A percentile compares a stretch with the other conserved stretches of the same genome.
phyloP scores from a whole-genome alignment of 2,797 vertebrate species.

The Pyrocephalus nanus region DNA sequence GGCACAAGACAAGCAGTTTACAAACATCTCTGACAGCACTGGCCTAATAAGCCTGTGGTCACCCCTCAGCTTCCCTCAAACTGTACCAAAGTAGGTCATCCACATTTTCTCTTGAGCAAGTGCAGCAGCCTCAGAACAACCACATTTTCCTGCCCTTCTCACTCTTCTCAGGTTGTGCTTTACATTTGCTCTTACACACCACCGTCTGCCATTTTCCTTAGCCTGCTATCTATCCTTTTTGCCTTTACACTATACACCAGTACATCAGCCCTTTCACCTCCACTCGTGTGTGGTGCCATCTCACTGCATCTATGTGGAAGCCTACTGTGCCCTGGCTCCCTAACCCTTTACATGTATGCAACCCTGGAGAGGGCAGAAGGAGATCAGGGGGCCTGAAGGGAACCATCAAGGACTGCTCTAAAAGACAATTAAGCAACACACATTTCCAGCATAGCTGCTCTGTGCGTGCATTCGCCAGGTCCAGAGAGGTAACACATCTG shows the following conservation, averaged over 20 bases:
- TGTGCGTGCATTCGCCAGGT: background rate
- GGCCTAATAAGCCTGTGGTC: background rate
- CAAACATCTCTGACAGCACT: background rate
- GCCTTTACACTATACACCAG: background rate
- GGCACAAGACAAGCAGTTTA: background rate
- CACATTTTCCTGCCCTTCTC: background rate
- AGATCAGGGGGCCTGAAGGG: background rate
- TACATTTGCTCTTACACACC: background rate
- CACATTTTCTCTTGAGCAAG: background rate
- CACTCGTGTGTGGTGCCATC: accelerated
- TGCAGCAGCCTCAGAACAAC: background rate
- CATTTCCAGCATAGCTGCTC: background rate
- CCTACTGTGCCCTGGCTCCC: background rate
- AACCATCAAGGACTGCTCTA: background rate
- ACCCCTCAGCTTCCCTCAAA: background rate
- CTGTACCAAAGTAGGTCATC: background rate
- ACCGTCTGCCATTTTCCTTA: background rate
- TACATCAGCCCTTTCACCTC: background rate
- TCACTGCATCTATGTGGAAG: background rate
- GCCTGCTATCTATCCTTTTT: background rate
- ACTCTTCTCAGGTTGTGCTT: background rate
- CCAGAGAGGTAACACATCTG: background rate
- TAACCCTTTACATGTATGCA: accelerated
- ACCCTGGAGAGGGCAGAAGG: accelerated
- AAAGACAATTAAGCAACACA: background rate